Evolutionary conservation across 2,797 vertebrate species (phyloP).

Genomic region (Mormyrus hasselquistii): DNA sequence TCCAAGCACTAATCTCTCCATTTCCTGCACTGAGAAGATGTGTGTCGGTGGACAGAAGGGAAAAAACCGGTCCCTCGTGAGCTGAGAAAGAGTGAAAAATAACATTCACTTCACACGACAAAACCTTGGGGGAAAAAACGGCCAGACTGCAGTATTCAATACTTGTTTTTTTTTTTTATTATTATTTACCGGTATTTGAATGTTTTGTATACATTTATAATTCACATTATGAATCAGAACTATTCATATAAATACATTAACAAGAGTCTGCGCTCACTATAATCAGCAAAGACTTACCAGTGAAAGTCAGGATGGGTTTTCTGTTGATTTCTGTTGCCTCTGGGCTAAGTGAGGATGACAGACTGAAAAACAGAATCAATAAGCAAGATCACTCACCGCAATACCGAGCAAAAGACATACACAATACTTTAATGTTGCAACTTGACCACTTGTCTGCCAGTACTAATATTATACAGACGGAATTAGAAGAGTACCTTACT

Average conservation of each 20-base stretch:
- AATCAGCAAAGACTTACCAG: slow-evolving; percentile 53
- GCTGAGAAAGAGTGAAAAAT: slow-evolving; percentile 49
- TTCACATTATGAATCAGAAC: background rate
- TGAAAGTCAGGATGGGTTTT: slow-evolving; percentile 70
- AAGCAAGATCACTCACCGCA: background rate
- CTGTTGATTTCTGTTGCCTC: slow-evolving; percentile 69
- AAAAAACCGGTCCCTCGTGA: slow-evolving; percentile 75
- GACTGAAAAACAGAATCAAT: slow-evolving; percentile 47
- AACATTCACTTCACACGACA: background rate
- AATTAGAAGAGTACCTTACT: background rate
- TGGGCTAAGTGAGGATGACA: slow-evolving; percentile 76
- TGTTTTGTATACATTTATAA: background rate
- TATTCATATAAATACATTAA: background rate
- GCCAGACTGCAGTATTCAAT: background rate
- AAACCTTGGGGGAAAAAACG: background rate
- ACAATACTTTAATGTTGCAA: background rate
- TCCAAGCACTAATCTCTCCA: slow-evolving; percentile 79
- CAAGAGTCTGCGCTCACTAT: background rate
- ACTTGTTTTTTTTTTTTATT: background rate
- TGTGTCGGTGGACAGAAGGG: slow-evolving; percentile 67
- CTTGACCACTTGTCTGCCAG: background rate
- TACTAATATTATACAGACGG: background rate
- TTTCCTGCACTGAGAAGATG: slow-evolving; percentile 67
- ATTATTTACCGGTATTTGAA: background rate
- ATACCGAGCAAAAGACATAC: background rate